Conservation (phyloP, 2,113 vertebrate species). For the Clinocottus analis region DNA sequence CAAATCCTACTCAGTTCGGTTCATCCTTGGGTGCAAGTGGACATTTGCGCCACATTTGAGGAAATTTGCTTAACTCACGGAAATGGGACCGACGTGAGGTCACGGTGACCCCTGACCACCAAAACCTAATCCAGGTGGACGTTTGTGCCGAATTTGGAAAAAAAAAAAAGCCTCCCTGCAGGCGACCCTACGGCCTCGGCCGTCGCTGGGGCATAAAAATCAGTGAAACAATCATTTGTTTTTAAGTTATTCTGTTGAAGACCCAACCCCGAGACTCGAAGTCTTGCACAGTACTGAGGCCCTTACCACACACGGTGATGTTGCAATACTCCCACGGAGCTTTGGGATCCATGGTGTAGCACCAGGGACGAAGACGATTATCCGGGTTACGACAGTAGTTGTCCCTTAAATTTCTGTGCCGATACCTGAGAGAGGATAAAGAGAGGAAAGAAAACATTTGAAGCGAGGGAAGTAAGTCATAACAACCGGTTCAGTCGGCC, state of each 20-base stretch:
- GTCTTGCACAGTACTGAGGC: slow-evolving; percentile 23
- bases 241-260: slow-evolving; percentile 20
- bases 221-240: slow-evolving; percentile 27
- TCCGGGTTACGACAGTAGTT: slow-evolving; percentile 99
- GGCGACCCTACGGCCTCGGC: background rate
- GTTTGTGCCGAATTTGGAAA: background rate
- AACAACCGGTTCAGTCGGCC: slow-evolving; percentile 53
- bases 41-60: background rate
- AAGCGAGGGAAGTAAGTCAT: slow-evolving; percentile 64
- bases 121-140: background rate
- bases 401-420: slow-evolving; percentile 94
- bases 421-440: slow-evolving; percentile 85
- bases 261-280: slow-evolving; percentile 25
- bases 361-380: slow-evolving; percentile 94
- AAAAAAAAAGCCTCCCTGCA: background rate
- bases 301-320: slow-evolving; percentile 95
- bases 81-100: background rate
- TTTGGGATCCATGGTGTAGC: slow-evolving; percentile 94
- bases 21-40: background rate
- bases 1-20: background rate
- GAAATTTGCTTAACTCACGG: background rate
- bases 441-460: slow-evolving; percentile 9
- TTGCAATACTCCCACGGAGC: slow-evolving; percentile 96
- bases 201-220: slow-evolving; percentile 35
- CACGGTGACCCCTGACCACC: background rate